Percentiles rank a stretch among this genome's conserved stretches.
These are phyloP conservation scores for Paragorgia papillata DNA, from an alignment of 92 coral and sea anemone species.

Conservation along the genomic window DNA sequence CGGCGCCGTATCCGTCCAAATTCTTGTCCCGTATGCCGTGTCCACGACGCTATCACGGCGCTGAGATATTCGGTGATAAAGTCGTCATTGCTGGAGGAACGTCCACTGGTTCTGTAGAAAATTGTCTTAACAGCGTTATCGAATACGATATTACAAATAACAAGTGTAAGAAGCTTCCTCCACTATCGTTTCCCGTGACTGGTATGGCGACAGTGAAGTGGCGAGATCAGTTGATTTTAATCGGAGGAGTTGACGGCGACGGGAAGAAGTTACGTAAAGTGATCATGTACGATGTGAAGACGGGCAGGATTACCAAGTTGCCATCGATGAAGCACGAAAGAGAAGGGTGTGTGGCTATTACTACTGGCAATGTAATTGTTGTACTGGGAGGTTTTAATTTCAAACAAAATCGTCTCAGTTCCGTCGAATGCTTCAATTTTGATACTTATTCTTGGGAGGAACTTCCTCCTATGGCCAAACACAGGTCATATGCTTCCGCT, in stretches of 20 bases:
- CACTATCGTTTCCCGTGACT: slow-evolving; percentile 7
- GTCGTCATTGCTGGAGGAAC: slow-evolving; percentile 26
- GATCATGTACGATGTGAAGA: slow-evolving; percentile 56
- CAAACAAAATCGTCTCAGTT: slow-evolving; percentile 64
- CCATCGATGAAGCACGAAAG: slow-evolving; percentile 81
- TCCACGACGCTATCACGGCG: not conserved
- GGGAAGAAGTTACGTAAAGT: not conserved
- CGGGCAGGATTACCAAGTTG: slow-evolving; percentile 75
- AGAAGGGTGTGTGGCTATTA: slow-evolving; percentile 75
- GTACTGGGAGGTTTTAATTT: slow-evolving; percentile 88
- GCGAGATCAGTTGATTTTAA: slow-evolving; percentile 16
- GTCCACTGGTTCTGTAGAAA: not conserved
- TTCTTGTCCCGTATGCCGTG: slow-evolving; percentile 21
- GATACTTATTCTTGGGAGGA: slow-evolving; percentile 12
- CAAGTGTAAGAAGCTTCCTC: not conserved
- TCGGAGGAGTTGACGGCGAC: slow-evolving; percentile 1
- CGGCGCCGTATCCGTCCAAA: slow-evolving; percentile 3
- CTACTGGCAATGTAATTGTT: slow-evolving; percentile 61
- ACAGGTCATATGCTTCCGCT: slow-evolving; percentile 1
- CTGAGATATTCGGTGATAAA: slow-evolving; percentile 15
- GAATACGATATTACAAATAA: slow-evolving; percentile 7
- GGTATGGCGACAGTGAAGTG: slow-evolving; percentile 18
- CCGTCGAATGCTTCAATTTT: slow-evolving; percentile 73
- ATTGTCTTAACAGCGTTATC: not conserved
- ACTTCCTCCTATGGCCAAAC: not conserved